Conservation (phyloP, 2,797 vertebrate species). For the Uromys caudimaculatus region DNA sequence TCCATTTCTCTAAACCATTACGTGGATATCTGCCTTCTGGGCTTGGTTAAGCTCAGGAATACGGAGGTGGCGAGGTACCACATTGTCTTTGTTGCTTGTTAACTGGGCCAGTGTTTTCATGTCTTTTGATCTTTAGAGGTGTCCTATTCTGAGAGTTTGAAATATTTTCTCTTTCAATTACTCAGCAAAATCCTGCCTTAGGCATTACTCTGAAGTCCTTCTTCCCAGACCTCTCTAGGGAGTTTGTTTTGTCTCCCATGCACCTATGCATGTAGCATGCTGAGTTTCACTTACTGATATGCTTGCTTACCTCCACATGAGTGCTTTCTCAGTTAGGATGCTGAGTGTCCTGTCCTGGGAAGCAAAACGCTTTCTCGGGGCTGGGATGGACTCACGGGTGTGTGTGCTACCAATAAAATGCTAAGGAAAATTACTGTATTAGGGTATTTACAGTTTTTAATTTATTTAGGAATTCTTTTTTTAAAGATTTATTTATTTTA, state of each 20-base stretch:
- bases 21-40: not conserved
- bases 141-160: not conserved
- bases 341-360: not conserved
- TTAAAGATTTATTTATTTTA: not conserved
- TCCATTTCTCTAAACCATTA: not conserved
- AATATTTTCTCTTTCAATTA: slow-evolving; percentile 52
- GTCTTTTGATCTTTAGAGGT: slow-evolving; percentile 27
- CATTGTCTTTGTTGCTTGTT: slow-evolving; percentile 20
- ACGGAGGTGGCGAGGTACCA: not conserved
- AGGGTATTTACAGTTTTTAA: slow-evolving; percentile 24
- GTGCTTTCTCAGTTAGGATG: slow-evolving; percentile 6
- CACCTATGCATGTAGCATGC: not conserved
- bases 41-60: slow-evolving; percentile 14
- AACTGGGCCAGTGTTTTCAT: not conserved
- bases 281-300: slow-evolving; percentile 17
- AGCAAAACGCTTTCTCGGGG: not conserved
- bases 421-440: not conserved
- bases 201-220: slow-evolving; percentile 29
- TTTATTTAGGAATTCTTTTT: not conserved
- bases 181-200: not conserved
- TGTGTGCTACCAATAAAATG: not conserved
- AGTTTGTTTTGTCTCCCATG: not conserved
- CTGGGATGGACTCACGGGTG: not conserved
- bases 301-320: not conserved
- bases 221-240: not conserved